A percentile compares a stretch with the other conserved stretches of the same genome.
Evolutionary conservation across 2,797 vertebrate species (phyloP).

Genomic region (Clarias platycephalus): DNA sequence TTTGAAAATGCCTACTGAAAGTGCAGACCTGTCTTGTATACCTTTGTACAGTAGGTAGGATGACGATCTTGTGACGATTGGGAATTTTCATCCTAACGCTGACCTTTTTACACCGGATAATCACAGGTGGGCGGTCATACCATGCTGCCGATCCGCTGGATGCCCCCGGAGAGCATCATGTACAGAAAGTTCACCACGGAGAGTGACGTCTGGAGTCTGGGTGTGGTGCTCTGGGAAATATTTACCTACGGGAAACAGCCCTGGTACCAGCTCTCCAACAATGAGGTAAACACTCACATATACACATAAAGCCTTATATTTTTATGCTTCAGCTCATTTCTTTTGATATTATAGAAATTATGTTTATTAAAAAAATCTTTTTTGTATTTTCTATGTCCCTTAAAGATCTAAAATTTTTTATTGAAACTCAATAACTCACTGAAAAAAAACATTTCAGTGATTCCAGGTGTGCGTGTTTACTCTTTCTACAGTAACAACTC

Average conservation of each 20-base stretch:
- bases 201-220: conserved; percentile 98
- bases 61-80: background rate
- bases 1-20: background rate
- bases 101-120: conserved; percentile 13
- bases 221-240: conserved; percentile 98
- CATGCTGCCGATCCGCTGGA: conserved; percentile 98
- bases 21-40: background rate
- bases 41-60: background rate
- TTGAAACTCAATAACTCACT: too few relatives aligned
- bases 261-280: conserved; percentile 99
- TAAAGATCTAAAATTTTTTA: too few relatives aligned
- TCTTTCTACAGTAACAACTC: background rate
- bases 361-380: too few relatives aligned
- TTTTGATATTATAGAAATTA: too few relatives aligned
- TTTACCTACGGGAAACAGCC: conserved; percentile 99
- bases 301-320: background rate
- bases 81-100: background rate
- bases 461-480: background rate
- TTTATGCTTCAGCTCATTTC: background rate
- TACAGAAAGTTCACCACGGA: conserved; percentile 99
- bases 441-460: background rate
- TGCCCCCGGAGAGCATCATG: conserved; percentile 99
- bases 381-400: too few relatives aligned
- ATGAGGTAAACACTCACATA: conserved; percentile 79
- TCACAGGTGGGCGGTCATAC: conserved; percentile 94